phyloP scores from a whole-genome alignment of 2,888 invertebrate genomes.

The Trypoxylon attenuatum region DNA sequence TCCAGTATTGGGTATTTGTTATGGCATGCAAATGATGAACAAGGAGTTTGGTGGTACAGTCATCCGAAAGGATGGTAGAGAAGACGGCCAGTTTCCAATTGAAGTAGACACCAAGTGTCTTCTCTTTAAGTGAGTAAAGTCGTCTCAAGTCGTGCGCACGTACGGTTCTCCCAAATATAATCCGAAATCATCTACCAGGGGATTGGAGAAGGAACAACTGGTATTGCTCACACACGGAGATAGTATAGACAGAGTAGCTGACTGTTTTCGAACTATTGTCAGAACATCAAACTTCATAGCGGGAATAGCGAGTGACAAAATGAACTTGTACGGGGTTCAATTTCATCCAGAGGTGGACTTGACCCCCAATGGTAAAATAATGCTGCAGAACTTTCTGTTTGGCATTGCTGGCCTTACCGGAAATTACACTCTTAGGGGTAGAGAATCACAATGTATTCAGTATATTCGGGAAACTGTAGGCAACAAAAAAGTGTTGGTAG shows the following conservation, averaged over 20 bases:
- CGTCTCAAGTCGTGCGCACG: neutral
- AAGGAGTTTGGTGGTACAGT: conserved; percentile 98
- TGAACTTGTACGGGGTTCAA: conserved; percentile 95
- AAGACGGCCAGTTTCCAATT: conserved; percentile 95
- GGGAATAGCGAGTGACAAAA: conserved; percentile 93
- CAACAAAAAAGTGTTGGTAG: conserved; percentile 92
- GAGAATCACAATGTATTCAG: conserved; percentile 93
- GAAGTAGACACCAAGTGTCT: conserved; percentile 92
- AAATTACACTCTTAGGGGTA: conserved; percentile 89
- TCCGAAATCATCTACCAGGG: conserved; percentile 79
- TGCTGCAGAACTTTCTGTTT: conserved; percentile 96
- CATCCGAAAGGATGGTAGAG: conserved; percentile 88
- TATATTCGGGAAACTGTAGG: conserved; percentile 94
- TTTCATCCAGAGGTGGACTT: conserved; percentile 99
- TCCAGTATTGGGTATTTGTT: conserved; percentile 98
- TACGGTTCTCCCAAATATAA: neutral
- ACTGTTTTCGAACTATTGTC: conserved; percentile 90
- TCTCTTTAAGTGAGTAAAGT: conserved; percentile 88
- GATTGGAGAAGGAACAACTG: conserved; percentile 89
- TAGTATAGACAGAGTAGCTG: conserved; percentile 93
- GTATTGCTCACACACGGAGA: conserved; percentile 98
- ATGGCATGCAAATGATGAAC: conserved; percentile 99
- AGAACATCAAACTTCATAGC: conserved; percentile 89
- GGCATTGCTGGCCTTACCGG: conserved; percentile 92
- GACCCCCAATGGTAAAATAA: conserved; percentile 91